These are phyloP conservation scores for Caranx melampygus DNA, from an alignment of 2,113 vertebrate species.

Conservation along the genomic window DNA sequence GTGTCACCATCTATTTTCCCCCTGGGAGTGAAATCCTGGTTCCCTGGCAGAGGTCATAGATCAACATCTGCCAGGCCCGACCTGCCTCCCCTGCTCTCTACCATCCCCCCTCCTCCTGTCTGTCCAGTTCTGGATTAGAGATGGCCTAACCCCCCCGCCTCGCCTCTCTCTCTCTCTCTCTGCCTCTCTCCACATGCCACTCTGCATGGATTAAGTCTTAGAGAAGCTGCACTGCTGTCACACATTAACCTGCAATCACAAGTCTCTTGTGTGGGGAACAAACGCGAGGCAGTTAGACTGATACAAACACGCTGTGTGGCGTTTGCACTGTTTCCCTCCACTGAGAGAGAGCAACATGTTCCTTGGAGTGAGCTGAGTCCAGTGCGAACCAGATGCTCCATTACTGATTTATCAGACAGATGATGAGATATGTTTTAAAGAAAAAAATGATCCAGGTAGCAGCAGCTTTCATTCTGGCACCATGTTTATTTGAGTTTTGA, in stretches of 20 bases:
- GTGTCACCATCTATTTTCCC: not conserved
- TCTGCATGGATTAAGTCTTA: constrained; percentile 74
- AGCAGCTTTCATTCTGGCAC: constrained; percentile 11
- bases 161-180: not conserved
- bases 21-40: constrained; percentile 19
- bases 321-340: not conserved
- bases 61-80: constrained; percentile 72
- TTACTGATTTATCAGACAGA: not conserved
- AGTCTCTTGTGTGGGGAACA: constrained; percentile 29
- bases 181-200: constrained; percentile 23
- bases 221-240: constrained; percentile 63
- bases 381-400: not conserved
- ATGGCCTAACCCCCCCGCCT: constrained; percentile 37
- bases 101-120: constrained; percentile 38
- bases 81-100: constrained; percentile 28
- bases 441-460: not conserved
- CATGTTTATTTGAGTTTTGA: not conserved
- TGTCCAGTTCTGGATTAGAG: constrained; percentile 72
- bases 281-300: not conserved
- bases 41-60: constrained; percentile 51
- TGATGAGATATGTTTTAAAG: not conserved
- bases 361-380: constrained; percentile 17
- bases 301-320: constrained; percentile 2
- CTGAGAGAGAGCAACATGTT: constrained; percentile 11
- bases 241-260: constrained; percentile 69